These are phyloP conservation scores for Henricia sp. DNA, from an alignment of 53 echinoderm and acorn worm species.

Conservation along the genomic window DNA sequence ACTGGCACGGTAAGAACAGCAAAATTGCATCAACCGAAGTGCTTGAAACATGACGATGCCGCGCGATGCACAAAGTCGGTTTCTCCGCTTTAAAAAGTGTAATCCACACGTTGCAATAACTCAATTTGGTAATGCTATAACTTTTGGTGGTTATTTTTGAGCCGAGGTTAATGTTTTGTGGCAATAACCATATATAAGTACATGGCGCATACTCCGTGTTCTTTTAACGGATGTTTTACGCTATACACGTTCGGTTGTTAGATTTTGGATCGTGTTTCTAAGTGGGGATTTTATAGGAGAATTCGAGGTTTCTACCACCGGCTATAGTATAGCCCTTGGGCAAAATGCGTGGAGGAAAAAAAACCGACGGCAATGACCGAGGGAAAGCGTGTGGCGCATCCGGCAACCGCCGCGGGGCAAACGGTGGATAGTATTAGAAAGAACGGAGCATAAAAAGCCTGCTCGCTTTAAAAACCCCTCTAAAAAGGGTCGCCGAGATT, in stretches of 20 bases:
- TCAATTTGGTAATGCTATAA: not conserved
- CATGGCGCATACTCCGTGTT: no score
- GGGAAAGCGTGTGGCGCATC: not conserved
- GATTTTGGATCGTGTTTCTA: no score
- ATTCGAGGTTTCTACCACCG: no score
- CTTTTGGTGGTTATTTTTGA: no score
- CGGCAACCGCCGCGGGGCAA: constrained; percentile 14
- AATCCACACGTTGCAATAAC: not conserved
- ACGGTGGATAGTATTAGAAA: no score
- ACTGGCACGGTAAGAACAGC: not conserved
- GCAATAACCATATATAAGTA: no score
- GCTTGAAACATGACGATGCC: constrained; percentile 9
- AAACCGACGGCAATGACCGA: constrained; percentile 23
- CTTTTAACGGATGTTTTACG: no score
- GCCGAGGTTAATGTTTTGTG: no score
- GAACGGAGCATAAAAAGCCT: not conserved
- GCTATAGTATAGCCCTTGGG: no score
- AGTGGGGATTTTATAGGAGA: no score
- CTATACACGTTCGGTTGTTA: no score
- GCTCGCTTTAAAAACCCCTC: constrained; percentile 9
- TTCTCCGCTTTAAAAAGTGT: not conserved
- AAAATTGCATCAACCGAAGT: not conserved
- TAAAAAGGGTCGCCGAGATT: not conserved
- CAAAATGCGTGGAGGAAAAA: no score
- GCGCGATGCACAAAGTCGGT: not conserved